These are phyloP conservation scores for Pocillopora damicornis DNA, from an alignment of 64 coral and sea anemone species.

Conservation along the genomic window DNA sequence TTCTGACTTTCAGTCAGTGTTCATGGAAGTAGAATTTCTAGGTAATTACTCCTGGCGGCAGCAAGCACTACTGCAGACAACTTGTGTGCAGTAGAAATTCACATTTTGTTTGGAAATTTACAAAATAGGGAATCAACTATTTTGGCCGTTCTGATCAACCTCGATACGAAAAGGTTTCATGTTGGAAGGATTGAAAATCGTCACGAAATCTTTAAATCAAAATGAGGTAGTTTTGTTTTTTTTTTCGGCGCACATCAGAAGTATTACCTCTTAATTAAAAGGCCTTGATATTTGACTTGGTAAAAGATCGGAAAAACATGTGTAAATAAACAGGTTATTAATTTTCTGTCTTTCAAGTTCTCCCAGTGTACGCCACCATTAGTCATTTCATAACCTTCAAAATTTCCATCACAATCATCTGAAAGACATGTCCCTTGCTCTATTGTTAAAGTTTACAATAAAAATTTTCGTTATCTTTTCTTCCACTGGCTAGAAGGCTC, in stretches of 20 bases:
- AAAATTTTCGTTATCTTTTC: neutral
- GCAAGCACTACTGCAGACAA: neutral
- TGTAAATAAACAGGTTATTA: neutral
- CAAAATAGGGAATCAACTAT: neutral
- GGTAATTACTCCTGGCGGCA: neutral
- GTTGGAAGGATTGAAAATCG: too few relatives aligned
- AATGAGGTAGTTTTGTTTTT: neutral
- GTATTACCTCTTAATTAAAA: neutral
- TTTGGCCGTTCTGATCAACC: neutral
- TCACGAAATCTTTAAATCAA: neutral
- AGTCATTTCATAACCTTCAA: neutral
- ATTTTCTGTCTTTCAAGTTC: neutral
- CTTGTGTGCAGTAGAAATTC: neutral
- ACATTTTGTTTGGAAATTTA: neutral
- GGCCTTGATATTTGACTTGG: neutral
- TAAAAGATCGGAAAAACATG: neutral
- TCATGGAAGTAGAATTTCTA: neutral
- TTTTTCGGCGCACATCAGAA: neutral
- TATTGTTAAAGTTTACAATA: neutral
- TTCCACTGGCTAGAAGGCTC: neutral
- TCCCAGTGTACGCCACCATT: neutral
- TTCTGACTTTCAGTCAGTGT: neutral
- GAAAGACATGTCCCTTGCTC: neutral
- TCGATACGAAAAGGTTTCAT: too few relatives aligned
- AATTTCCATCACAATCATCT: constrained; percentile 12